A percentile compares a stretch with the other conserved stretches of the same genome.
These are phyloP conservation scores for Phoxinus dragarum DNA, from an alignment of 2,797 vertebrate genomes.

Conservation along the genomic window DNA sequence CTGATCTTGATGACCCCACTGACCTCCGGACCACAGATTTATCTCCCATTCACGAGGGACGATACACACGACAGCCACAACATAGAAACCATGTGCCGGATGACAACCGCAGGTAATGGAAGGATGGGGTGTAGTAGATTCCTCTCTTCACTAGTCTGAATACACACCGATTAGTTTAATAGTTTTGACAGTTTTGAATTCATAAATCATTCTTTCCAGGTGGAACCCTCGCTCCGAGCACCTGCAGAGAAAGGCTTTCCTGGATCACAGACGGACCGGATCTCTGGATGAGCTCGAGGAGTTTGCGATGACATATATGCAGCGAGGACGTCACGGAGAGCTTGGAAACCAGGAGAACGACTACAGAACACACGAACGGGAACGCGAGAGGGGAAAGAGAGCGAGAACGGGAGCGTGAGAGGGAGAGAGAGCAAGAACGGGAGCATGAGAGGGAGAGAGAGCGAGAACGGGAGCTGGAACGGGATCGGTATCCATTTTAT, in stretches of 20 bases:
- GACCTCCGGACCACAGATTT: constrained; percentile 67
- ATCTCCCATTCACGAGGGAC: constrained; percentile 25
- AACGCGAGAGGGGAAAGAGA: constrained; percentile 9
- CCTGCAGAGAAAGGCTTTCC: constrained; percentile 89
- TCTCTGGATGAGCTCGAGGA: constrained; percentile 95
- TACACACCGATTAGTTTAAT: not conserved
- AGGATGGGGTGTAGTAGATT: not conserved
- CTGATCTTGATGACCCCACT: constrained; percentile 79
- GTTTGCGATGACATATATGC: constrained; percentile 81
- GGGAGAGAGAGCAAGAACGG: no score
- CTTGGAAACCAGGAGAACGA: constrained; percentile 66
- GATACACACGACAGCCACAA: constrained; percentile 41
- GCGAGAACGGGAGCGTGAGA: no score
- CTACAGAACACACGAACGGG: constrained; percentile 72
- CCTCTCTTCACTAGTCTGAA: not conserved
- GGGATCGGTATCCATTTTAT: constrained; percentile 44
- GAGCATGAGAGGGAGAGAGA: constrained; percentile 62
- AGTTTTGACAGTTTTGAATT: not conserved
- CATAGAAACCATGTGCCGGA: constrained; percentile 27
- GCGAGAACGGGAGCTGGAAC: constrained; percentile 64
- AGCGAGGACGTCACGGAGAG: constrained; percentile 66
- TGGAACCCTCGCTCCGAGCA: constrained; percentile 93
- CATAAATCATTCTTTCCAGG: constrained; percentile 70
- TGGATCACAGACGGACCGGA: constrained; percentile 78
- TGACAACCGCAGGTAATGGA: constrained; percentile 56